These are phyloP conservation scores for Psylliodes chrysocephalus DNA, from an alignment of 2,888 invertebrate genomes.

Conservation along the genomic window DNA sequence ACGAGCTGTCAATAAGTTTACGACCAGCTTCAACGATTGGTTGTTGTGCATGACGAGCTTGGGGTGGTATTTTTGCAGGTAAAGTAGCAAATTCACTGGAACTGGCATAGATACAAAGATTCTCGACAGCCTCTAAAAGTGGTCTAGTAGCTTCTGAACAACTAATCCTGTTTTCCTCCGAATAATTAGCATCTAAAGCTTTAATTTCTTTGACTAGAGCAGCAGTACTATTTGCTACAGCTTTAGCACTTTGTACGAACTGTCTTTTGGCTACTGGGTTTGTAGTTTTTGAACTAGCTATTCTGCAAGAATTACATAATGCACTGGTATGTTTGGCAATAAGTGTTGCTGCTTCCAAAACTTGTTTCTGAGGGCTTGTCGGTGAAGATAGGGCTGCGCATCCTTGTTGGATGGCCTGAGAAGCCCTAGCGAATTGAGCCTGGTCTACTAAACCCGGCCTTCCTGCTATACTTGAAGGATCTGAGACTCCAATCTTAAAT, in stretches of 20 bases:
- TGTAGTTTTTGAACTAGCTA: slow-evolving; percentile 89
- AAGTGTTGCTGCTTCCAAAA: slow-evolving; percentile 89
- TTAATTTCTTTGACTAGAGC: slow-evolving; percentile 95
- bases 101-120: slow-evolving; percentile 91
- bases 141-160: slow-evolving; percentile 85
- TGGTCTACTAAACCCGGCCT: slow-evolving; percentile 90
- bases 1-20: slow-evolving; percentile 84
- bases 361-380: slow-evolving; percentile 81
- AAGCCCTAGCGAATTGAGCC: slow-evolving; percentile 86
- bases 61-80: slow-evolving; percentile 89
- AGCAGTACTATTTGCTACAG: slow-evolving; percentile 96
- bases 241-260: slow-evolving; percentile 97
- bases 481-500: slow-evolving; percentile 84
- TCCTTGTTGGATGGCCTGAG: slow-evolving; percentile 89
- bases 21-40: slow-evolving; percentile 87
- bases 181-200: slow-evolving; percentile 85
- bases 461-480: slow-evolving; percentile 89
- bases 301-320: slow-evolving; percentile 89
- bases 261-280: slow-evolving; percentile 94
- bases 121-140: slow-evolving; percentile 87
- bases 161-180: slow-evolving; percentile 77
- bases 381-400: slow-evolving; percentile 81
- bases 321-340: slow-evolving; percentile 97
- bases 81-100: slow-evolving; percentile 93
- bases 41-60: slow-evolving; percentile 85